Base-by-base conservation (phyloP, 2,113 vertebrate species). In the Centropus bengalensis region DNA sequence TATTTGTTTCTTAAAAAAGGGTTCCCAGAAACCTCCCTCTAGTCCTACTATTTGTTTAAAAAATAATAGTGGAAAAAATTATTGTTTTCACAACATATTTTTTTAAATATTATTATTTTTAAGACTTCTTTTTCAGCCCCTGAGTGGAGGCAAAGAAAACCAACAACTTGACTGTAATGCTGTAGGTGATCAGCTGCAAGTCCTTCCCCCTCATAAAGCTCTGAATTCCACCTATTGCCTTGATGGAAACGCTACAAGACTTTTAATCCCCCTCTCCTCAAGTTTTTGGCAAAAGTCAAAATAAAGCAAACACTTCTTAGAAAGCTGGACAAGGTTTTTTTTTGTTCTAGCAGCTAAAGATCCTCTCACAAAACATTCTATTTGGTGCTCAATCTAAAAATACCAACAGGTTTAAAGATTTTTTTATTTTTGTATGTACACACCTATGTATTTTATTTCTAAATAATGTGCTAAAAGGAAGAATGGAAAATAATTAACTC, bases 401-500 rank as follows among this genome's bases (percentile, higher is more conserved):
- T 12, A 44, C 20, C 33, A 21, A 18, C 8, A 63, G 27, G 24
- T 52, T 49, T 74, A 36, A 82, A 93, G 83, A 60, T 58, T 12
- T 62, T 4, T 14, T 49, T 36, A n/a, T 56, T 93, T 78, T 88
- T 93, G 44, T 55, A 69, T 92, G 21, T 82, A 38, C 59, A 91
- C 19, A 52, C 36, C 28, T 55, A 86, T 71, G 93, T 88, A 19
- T 80, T 95, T 75, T 6, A 69, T 86, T 97, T 91, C 85, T 95
- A 83, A 71, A 58, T 42, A 77, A 44, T 8, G 33, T 18, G 33
- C 28, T 36, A 15, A 63, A 40, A 77, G 22, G 33, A 66, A 93
- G 54, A 92, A 91, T 28, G 93, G 83, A 94, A 81, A 30, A 45
- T 14, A 89, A 2, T 90, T 94, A 94, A 93, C 92, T 74, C 79